Base-by-base conservation (phyloP, 1,140 invertebrate genomes). In the Adoxophyes honmai region DNA sequence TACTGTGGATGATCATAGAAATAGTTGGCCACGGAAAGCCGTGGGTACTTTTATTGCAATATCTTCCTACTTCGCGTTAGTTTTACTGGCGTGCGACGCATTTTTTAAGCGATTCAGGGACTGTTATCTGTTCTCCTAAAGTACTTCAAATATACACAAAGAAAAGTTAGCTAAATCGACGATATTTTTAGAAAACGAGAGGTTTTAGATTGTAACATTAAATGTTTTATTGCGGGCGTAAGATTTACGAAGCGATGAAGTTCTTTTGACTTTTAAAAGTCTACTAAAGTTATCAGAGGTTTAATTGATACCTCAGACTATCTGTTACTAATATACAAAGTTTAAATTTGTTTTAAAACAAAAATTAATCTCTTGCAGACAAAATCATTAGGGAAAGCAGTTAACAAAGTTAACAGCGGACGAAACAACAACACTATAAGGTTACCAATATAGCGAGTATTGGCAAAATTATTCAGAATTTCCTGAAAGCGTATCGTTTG, bases 1-100 rank as follows among this genome's bases (percentile, higher is more conserved):
- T 55, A 58, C 52, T 62, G 65, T 70, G 63, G 61, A 58, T 78
- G 81, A 82, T 85, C 75, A 81, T 73, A 79, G 75, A 72, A 81
- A 78, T 76, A 79, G 72, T 78, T 72, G 66, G 56, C 51, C 51
- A 62, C 54, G 56, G 66, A 38, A 67, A 28, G 71, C 73, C 80
- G 57, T 68, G 62, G 63, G 71, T 78, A 76, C 62, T 80, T 84
- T 81, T 81, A 78, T 78, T 74, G 72, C 66, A 62, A 21, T 55
- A 48, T 48, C 28, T 1, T 18, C 42, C 42, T 11, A 28, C 42
- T 48, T 48, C n/a, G 18, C 18, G 13, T 34, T 15, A 36, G 42
- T 33, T 48, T 48, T 28, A 21, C 16, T 21, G 42, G 42, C 42
- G 42, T 48, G 42, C 42, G 42, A 48, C 42, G 42, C 42, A 48